Percentiles rank a stretch among this genome's conserved stretches.
Evolutionary conservation across 92 coral and sea anemone genomes (phyloP).

Genomic region (Siderastrea siderea): DNA sequence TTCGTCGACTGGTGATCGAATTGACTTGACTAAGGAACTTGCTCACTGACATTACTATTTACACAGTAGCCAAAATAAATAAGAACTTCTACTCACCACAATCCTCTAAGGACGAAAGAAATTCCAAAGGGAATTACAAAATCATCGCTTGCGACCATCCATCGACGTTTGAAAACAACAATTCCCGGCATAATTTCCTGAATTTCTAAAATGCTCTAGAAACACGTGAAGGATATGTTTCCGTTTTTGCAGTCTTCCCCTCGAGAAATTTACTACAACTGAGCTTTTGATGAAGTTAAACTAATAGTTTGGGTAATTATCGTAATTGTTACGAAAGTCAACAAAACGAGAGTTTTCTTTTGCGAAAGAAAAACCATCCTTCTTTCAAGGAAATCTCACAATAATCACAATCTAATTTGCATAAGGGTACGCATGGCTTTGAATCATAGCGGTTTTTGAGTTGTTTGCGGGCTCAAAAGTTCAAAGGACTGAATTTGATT

Average conservation of each 20-base stretch:
- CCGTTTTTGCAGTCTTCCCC: not conserved
- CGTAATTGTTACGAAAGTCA: conserved; percentile 25
- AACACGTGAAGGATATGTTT: conserved; percentile 23
- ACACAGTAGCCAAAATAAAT: not conserved
- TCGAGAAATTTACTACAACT: not conserved
- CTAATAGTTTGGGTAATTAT: conserved; percentile 18
- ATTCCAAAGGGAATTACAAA: conserved; percentile 97
- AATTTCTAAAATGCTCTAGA: not conserved
- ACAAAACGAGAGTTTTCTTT: conserved; percentile 1
- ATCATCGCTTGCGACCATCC: conserved; percentile 99
- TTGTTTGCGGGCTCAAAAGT: conserved; percentile 14
- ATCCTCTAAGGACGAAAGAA: conserved; percentile 88
- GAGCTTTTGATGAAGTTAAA: not conserved
- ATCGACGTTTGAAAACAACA: conserved; percentile 94
- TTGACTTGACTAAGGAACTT: not conserved
- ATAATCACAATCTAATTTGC: conserved; percentile 7
- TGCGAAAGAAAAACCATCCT: conserved; percentile 5
- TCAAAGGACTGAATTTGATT: conserved; percentile 41
- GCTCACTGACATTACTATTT: not conserved
- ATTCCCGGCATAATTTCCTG: conserved; percentile 92
- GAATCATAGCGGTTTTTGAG: not conserved
- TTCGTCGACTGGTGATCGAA: not conserved
- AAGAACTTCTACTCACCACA: conserved; percentile 82
- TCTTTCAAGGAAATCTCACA: conserved; percentile 26
- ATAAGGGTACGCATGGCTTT: conserved; percentile 30